phyloP scores from a whole-genome alignment of 2,888 invertebrate species.

The Sclerodermus sp. region DNA sequence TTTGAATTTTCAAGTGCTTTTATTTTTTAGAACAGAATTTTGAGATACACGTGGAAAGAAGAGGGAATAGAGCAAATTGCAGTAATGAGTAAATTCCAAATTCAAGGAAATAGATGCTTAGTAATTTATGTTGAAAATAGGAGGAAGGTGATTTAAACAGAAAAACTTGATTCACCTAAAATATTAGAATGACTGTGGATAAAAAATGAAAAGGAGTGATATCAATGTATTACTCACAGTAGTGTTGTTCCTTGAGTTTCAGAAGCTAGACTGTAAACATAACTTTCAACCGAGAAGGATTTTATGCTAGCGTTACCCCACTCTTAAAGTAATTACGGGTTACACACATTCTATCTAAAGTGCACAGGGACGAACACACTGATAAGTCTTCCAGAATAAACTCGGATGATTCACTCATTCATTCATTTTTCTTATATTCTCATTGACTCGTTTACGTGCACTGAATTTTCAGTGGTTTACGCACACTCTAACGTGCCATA shows the following conservation, averaged over 20 bases:
- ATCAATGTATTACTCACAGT: constrained; percentile 19
- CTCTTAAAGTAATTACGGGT: constrained; percentile 26
- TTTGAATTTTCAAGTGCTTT: too few species aligned
- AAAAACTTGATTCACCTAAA: background rate
- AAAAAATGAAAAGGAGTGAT: background rate
- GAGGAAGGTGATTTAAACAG: background rate
- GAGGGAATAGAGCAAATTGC: too few species aligned
- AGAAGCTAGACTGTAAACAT: constrained; percentile 33
- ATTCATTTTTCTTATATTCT: constrained; percentile 5
- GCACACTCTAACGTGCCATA: too few species aligned
- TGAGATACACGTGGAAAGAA: too few species aligned
- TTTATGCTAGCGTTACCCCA: constrained; percentile 35
- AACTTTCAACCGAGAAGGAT: constrained; percentile 22
- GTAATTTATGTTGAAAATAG: too few species aligned
- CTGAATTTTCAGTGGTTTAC: too few species aligned
- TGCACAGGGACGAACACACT: background rate
- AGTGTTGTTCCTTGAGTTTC: constrained; percentile 15
- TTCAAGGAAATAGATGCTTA: too few species aligned
- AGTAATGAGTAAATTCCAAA: too few species aligned
- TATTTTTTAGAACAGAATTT: too few species aligned
- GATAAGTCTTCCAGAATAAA: background rate
- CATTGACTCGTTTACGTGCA: background rate
- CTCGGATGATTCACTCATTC: constrained; percentile 3
- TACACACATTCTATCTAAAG: constrained; percentile 13
- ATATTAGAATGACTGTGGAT: background rate